Conservation (phyloP, 2,797 vertebrate species). For the Platalea minor region DNA sequence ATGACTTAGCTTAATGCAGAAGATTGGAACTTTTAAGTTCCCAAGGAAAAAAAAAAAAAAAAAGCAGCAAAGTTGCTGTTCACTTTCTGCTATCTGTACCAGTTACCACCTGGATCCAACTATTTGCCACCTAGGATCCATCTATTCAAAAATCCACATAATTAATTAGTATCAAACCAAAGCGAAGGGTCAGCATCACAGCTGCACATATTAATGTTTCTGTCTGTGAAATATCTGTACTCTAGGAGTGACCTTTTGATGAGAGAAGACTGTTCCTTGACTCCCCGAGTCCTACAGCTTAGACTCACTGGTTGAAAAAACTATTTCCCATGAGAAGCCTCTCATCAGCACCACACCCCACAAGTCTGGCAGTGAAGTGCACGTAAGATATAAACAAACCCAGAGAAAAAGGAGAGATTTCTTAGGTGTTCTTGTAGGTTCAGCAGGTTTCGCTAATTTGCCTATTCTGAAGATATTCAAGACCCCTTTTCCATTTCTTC, state of each 20-base stretch:
- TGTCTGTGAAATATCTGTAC: neutral
- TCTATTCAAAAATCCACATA: neutral
- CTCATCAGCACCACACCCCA: neutral
- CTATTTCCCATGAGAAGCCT: neutral
- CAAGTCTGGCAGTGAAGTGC: neutral
- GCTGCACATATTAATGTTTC: neutral
- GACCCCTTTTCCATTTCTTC: neutral
- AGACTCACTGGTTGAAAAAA: neutral
- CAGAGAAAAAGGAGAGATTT: neutral
- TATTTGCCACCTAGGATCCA: constrained; percentile 17
- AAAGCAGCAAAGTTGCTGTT: constrained; percentile 25
- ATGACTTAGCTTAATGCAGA: constrained; percentile 68
- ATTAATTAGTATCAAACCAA: neutral
- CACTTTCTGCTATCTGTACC: constrained; percentile 37
- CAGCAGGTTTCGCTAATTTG: neutral
- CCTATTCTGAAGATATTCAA: neutral
- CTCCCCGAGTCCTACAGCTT: neutral
- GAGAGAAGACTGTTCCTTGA: neutral
- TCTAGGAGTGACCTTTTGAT: neutral
- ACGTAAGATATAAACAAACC: neutral
- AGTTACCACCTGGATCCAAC: constrained; percentile 33
- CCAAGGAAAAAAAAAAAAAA: constrained; percentile 14
- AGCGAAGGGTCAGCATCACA: neutral
- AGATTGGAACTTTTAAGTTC: constrained; percentile 69
- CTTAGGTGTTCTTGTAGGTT: neutral